Evolutionary conservation across 2,888 invertebrate species (phyloP).

Genomic region (Pristionchus mayeri): DNA sequence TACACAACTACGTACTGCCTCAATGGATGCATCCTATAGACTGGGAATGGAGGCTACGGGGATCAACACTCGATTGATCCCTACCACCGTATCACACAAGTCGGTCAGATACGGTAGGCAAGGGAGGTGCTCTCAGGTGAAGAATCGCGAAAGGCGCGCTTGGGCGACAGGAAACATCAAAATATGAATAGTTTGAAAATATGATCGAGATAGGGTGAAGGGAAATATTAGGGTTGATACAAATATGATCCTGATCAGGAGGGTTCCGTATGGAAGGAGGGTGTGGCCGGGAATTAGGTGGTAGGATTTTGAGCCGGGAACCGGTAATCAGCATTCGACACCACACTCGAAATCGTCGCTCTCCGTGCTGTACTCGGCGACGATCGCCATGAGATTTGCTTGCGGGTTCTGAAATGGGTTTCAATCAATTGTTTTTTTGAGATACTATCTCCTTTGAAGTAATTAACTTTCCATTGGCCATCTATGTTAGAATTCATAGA

Average conservation of each 20-base stretch:
- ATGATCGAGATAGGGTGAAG: not conserved
- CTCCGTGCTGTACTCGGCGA: conserved; percentile 47
- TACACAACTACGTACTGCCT: conserved; percentile 32
- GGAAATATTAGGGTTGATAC: not conserved
- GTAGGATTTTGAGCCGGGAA: not conserved
- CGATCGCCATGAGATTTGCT: conserved; percentile 22
- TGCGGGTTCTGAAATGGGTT: conserved; percentile 48
- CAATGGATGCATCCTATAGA: conserved; percentile 35
- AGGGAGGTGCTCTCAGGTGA: not conserved
- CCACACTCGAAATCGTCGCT: conserved; percentile 46
- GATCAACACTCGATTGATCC: not conserved
- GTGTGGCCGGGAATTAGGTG: not conserved
- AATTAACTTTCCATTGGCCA: not conserved
- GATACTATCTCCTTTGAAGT: not conserved
- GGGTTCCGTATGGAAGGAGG: not conserved
- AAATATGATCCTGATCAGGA: conserved; percentile 15
- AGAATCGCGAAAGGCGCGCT: not conserved
- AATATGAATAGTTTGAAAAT: not conserved
- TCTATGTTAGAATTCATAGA: no score
- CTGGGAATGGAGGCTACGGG: not conserved
- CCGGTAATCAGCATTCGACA: conserved; percentile 19
- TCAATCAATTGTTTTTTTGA: not conserved
- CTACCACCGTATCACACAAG: conserved; percentile 33
- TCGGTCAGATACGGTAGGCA: conserved; percentile 37
- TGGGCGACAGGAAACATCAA: not conserved